Evolutionary conservation across 2,888 invertebrate species (phyloP), one percentile per base, ranked within the genome.

Genomic region (Hypomecis atomaria): DNA sequence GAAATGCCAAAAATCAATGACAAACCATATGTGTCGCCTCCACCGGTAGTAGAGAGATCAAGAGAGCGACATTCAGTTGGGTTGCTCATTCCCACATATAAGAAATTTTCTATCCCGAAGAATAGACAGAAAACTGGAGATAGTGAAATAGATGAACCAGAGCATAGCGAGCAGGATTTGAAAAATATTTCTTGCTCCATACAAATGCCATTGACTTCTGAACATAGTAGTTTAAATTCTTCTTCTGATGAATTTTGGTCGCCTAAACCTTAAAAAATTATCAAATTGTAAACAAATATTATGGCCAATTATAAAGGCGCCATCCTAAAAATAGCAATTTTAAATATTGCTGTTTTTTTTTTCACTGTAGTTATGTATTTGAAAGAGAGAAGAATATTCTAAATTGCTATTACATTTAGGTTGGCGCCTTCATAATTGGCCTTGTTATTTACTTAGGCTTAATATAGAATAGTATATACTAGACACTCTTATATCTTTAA

Each of bases 1-100:
- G 79, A 65, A 45, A 6, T 42, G 10, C 65, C 65, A 38, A 23
- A n/a, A 37, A 1, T 56, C 1, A 23, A 6, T 42, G 11, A 55
- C 6, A 36, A 37, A 33, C 10, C 23, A 9, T 56, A 61, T 50
- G 42, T 61, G 10, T 23, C 23, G 23, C 13, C 38, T 7, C 34
- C 5, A 8, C n/a, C 43, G 34, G 6, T 4, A 43, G 6, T 42
- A 0, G 5, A 47, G 5, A 40, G n/a, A 78, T 64, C 33, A 23
- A 33, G 3, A 11, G 10, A 53, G 42, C 62, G 40, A 7, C 13
- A 40, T 10, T 23, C 49, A 36, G 40, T 10, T 7, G 42, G 33
- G 37, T 7, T 61, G 7, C 49, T 49, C 4, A 61, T 55, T 11
- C 61, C 55, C 0, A 10, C 1, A 8, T 40, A 47, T 8, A 54